Evolutionary conservation across 2,113 vertebrate genomes (phyloP).

Genomic region (Vulpes vulpes): DNA sequence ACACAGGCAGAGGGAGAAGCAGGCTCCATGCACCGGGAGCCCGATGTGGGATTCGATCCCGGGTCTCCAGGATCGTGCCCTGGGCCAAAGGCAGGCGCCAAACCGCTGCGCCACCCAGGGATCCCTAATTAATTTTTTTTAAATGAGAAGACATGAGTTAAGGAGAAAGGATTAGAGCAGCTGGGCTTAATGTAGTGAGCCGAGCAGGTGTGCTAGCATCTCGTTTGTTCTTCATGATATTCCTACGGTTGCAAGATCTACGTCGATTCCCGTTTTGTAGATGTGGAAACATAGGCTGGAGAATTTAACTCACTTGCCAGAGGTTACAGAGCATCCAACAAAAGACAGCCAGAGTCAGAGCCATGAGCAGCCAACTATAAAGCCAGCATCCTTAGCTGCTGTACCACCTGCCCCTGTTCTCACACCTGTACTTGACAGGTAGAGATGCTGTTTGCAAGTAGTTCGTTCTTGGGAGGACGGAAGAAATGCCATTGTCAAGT

Average conservation of each 20-base stretch:
- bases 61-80: no score
- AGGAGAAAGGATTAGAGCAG: neutral
- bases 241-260: neutral
- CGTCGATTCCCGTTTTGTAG: neutral
- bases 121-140: neutral
- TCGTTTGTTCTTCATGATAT: neutral
- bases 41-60: no score
- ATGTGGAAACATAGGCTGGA: neutral
- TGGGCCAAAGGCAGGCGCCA: no score
- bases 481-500: neutral
- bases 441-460: neutral
- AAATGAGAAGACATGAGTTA: neutral
- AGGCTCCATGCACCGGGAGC: no score
- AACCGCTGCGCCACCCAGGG: no score
- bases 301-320: neutral
- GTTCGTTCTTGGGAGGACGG: neutral
- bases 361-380: neutral
- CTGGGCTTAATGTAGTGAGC: neutral
- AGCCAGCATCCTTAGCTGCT: fast-evolving
- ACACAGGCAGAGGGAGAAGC: no score
- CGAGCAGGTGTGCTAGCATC: fast-evolving
- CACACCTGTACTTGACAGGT: neutral
- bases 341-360: neutral
- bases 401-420: neutral
- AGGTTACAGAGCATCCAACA: neutral